Evolutionary conservation across 2,113 vertebrate species (phyloP).

Genomic region (Suncus etruscus): DNA sequence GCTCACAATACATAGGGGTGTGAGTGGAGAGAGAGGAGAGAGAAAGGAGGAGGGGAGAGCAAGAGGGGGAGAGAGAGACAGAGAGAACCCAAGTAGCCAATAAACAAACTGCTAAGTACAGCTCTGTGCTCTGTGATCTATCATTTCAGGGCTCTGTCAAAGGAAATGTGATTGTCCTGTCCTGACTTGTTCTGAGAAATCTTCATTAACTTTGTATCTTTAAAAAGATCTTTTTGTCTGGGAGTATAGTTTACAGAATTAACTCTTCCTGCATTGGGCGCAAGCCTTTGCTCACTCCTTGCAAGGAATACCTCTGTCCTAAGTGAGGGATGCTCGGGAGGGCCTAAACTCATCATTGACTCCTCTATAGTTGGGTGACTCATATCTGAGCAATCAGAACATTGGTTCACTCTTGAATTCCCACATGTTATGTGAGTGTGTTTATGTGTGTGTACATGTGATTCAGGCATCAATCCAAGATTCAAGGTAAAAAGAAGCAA

Average conservation of each 20-base stretch:
- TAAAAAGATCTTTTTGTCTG: constrained; percentile 29
- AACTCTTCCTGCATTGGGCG: background rate
- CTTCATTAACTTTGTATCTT: constrained; percentile 44
- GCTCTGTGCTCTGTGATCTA: constrained; percentile 41
- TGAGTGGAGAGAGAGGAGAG: background rate
- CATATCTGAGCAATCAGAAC: background rate
- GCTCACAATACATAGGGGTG: too few species aligned
- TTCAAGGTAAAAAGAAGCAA: background rate
- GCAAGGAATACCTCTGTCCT: background rate
- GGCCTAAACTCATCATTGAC: background rate
- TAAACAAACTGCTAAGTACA: background rate
- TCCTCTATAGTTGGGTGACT: background rate
- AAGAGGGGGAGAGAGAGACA: background rate
- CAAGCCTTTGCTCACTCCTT: background rate
- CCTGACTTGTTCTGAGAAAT: constrained; percentile 57
- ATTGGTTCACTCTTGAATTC: background rate
- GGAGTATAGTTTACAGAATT: constrained; percentile 11
- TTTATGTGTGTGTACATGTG: too few species aligned
- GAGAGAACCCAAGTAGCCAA: background rate
- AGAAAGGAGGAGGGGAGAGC: too few species aligned
- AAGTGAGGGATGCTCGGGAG: background rate
- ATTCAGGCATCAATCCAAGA: background rate
- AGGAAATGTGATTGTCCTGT: constrained; percentile 40
- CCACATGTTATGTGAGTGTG: too few species aligned
- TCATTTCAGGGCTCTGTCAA: constrained; percentile 46